Percentiles rank a stretch among this genome's conserved stretches.
These are phyloP conservation scores for Eupithecia subumbrata DNA, from an alignment of 2,888 invertebrate genomes.

Conservation along the genomic window DNA sequence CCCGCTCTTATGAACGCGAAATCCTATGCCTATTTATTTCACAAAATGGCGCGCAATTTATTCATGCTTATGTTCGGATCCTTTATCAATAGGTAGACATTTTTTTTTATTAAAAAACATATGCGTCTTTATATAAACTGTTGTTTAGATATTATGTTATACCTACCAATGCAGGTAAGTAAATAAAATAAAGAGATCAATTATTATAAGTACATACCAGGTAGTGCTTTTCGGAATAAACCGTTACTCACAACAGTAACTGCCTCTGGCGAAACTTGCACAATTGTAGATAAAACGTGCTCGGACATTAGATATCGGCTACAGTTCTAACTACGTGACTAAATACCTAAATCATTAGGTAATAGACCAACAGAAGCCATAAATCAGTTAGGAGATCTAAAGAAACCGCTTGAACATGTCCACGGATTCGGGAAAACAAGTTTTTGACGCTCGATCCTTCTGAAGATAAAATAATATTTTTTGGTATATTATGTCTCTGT, in stretches of 20 bases:
- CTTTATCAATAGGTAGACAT: no score
- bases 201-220: neutral
- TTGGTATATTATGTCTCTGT: no score
- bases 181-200: neutral
- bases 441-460: neutral
- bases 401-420: neutral
- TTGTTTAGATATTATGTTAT: no score
- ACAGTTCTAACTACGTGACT: constrained; percentile 44
- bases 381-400: constrained; percentile 6
- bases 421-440: neutral
- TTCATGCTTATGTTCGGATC: no score
- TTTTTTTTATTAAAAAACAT: no score
- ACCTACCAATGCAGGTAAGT: neutral
- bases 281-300: constrained; percentile 53
- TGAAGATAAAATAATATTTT: no score
- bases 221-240: constrained; percentile 19
- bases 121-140: no score
- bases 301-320: constrained; percentile 47
- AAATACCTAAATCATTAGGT: constrained; percentile 46
- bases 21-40: no score
- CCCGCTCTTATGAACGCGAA: no score
- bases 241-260: constrained; percentile 26
- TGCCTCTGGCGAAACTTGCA: constrained; percentile 49
- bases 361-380: constrained; percentile 36
- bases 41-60: no score